phyloP scores from a whole-genome alignment of 2,797 vertebrate species.

The Pempheris klunzingeri region DNA sequence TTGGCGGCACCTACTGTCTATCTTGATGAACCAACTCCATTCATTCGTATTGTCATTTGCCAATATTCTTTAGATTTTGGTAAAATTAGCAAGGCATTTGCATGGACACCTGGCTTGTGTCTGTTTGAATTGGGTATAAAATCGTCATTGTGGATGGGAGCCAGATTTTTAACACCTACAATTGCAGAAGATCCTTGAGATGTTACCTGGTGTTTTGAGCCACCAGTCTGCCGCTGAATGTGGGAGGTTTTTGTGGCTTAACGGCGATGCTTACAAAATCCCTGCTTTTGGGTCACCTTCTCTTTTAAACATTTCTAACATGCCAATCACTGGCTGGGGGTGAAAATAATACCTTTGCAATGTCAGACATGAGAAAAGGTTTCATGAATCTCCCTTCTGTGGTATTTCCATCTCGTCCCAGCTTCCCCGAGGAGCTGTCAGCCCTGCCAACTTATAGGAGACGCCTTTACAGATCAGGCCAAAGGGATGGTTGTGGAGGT shows the following conservation, averaged over 20 bases:
- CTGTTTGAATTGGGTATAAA: background rate
- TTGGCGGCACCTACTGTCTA: too few species aligned
- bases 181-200: background rate
- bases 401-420: slow-evolving; percentile 49
- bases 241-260: slow-evolving; percentile 1
- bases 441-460: slow-evolving; percentile 17
- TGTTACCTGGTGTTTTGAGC: background rate
- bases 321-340: background rate
- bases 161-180: slow-evolving; percentile 4
- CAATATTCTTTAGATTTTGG: too few species aligned
- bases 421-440: slow-evolving; percentile 22
- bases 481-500: background rate
- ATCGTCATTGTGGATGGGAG: background rate
- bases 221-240: slow-evolving; percentile 19
- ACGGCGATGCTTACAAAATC: slow-evolving; percentile 23
- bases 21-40: too few species aligned
- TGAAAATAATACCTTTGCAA: slow-evolving; percentile 16
- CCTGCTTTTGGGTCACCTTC: slow-evolving; percentile 17
- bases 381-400: slow-evolving; percentile 30
- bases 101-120: background rate
- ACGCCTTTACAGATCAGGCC: slow-evolving; percentile 17
- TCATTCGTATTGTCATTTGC: too few species aligned
- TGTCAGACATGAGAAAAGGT: slow-evolving; percentile 27
- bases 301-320: slow-evolving; percentile 18
- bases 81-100: too few species aligned